These are phyloP conservation scores for Paedocypris micromegethes DNA, from an alignment of 2,797 vertebrate species.

Conservation along the genomic window DNA sequence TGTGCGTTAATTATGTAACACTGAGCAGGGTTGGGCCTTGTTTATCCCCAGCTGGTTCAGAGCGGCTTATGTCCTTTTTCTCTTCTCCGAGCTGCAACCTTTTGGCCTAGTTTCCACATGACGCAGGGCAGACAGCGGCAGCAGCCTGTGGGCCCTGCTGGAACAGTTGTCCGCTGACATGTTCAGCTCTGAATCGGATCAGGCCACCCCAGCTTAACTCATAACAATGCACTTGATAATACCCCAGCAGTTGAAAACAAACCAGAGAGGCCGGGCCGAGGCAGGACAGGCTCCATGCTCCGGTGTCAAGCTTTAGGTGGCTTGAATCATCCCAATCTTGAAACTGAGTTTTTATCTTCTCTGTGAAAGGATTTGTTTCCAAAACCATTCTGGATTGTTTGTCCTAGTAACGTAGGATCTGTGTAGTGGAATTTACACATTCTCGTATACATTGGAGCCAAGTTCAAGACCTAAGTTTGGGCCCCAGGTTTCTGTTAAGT, in stretches of 20 bases:
- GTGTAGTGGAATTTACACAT: too few relatives aligned
- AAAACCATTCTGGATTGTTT: too few relatives aligned
- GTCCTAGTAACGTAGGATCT: too few relatives aligned
- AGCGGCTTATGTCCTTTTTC: slow-evolving; percentile 55
- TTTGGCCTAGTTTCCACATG: slow-evolving; percentile 63
- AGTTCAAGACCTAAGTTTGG: too few relatives aligned
- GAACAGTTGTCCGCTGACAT: slow-evolving; percentile 25
- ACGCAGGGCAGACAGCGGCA: slow-evolving; percentile 5
- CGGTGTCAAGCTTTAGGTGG: background rate
- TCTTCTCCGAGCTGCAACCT: slow-evolving; percentile 41
- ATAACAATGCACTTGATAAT: slow-evolving; percentile 24
- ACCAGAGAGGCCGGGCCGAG: slow-evolving; percentile 5
- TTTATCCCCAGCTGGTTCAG: slow-evolving; percentile 28
- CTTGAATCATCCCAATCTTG: background rate
- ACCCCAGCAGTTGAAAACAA: slow-evolving; percentile 13
- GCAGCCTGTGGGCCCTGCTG: slow-evolving; percentile 34
- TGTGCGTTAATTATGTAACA: slow-evolving; percentile 52
- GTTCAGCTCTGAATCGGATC: slow-evolving; percentile 24
- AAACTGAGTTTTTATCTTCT: background rate
- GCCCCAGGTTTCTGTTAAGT: too few relatives aligned
- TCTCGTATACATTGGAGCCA: too few relatives aligned
- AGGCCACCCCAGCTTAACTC: slow-evolving; percentile 29
- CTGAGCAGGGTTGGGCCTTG: slow-evolving; percentile 31
- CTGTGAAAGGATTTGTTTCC: too few relatives aligned
- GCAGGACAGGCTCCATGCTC: background rate